A percentile compares a stretch with the other conserved stretches of the same genome.
phyloP scores from a whole-genome alignment of 1,140 invertebrate species.

The Apis dorsata region DNA sequence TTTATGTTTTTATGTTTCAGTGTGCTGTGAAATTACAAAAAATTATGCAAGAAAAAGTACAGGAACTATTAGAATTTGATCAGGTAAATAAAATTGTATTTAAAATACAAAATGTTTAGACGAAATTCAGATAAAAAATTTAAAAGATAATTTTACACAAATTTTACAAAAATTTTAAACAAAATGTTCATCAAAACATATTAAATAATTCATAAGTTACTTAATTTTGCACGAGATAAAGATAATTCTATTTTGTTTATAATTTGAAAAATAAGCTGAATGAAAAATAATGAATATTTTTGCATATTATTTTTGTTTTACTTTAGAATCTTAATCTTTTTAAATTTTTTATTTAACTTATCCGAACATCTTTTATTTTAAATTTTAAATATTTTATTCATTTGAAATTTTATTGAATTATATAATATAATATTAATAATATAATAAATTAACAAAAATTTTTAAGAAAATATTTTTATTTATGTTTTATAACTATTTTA shows the following conservation, averaged over 20 bases:
- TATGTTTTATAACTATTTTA: not conserved
- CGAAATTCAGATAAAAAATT: too few relatives aligned
- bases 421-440: slow-evolving; percentile 13
- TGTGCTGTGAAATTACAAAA: slow-evolving; percentile 90
- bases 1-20: slow-evolving; percentile 75
- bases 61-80: slow-evolving; percentile 90
- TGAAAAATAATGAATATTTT: too few relatives aligned
- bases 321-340: not conserved
- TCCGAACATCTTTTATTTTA: too few relatives aligned
- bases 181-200: too few relatives aligned
- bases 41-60: slow-evolving; percentile 91
- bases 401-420: slow-evolving; percentile 4
- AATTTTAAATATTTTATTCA: not conserved
- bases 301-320: too few relatives aligned
- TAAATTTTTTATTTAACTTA: not conserved
- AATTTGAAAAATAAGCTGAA: too few relatives aligned
- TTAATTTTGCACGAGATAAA: too few relatives aligned
- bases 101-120: too few relatives aligned
- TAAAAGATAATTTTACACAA: too few relatives aligned
- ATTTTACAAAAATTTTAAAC: too few relatives aligned
- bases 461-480: not conserved
- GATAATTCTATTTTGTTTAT: too few relatives aligned
- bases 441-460: not conserved
- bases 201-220: too few relatives aligned
- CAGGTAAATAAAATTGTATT: slow-evolving; percentile 81